Conservation (phyloP, 2,888 invertebrate genomes). For the Lamellibrachia satsuma region DNA sequence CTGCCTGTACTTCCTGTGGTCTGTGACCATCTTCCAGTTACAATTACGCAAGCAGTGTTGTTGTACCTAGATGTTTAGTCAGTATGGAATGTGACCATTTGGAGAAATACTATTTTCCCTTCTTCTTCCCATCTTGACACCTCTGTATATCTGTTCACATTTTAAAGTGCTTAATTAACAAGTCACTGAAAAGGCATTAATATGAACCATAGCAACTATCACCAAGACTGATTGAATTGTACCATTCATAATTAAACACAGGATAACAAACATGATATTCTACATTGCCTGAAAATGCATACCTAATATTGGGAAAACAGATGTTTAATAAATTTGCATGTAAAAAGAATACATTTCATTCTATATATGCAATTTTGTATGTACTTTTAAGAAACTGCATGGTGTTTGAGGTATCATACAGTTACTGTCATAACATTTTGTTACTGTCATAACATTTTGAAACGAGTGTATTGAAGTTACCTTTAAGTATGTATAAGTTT, state of each 20-base stretch:
- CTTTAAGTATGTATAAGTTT: neutral
- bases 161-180: neutral
- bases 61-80: neutral
- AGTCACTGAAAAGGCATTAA: neutral
- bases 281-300: neutral
- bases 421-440: neutral
- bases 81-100: neutral
- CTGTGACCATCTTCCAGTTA: neutral
- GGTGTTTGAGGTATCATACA: neutral
- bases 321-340: neutral
- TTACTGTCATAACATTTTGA: neutral
- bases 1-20: neutral
- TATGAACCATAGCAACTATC: neutral
- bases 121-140: neutral
- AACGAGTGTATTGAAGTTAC: neutral
- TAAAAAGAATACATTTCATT: neutral
- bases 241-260: too few species aligned
- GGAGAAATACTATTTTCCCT: neutral
- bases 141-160: neutral
- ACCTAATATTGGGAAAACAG: neutral
- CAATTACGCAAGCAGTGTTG: neutral
- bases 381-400: neutral
- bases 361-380: neutral
- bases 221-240: too few species aligned
- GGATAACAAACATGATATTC: too few species aligned